These are phyloP conservation scores for Lapara coniferarum DNA, from an alignment of 2,888 invertebrate genomes.

Conservation along the genomic window DNA sequence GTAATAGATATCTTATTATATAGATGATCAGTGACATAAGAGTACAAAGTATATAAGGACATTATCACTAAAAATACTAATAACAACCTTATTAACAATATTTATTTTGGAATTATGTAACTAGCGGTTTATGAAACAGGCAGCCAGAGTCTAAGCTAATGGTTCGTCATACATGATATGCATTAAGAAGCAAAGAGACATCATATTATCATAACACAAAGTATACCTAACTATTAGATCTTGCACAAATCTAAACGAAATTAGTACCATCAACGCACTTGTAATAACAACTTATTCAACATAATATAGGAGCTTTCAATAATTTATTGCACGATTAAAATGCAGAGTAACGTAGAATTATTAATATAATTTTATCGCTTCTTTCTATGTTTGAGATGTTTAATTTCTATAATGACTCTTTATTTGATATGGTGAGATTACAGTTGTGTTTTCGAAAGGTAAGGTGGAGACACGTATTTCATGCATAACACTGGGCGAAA, in stretches of 20 bases:
- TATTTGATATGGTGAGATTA: not conserved
- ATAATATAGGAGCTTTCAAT: constrained; percentile 2
- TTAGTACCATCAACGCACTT: not conserved
- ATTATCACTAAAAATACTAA: too few relatives aligned
- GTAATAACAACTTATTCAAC: constrained; percentile 1
- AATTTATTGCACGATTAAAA: not conserved
- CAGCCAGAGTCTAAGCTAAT: not conserved
- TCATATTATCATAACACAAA: not conserved
- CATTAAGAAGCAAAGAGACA: not conserved
- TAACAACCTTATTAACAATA: too few relatives aligned
- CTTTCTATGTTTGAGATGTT: not conserved
- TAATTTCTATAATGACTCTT: constrained; percentile 15
- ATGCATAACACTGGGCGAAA: constrained; percentile 40
- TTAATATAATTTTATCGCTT: not conserved
- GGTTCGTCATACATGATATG: not conserved
- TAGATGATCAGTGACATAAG: too few relatives aligned
- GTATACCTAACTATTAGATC: not conserved
- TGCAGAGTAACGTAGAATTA: not conserved
- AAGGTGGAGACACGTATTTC: not conserved
- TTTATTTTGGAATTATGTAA: not conserved
- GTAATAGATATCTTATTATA: too few relatives aligned
- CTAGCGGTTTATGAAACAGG: not conserved
- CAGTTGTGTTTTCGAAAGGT: constrained; percentile 7
- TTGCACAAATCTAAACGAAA: constrained; percentile 13
- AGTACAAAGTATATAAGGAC: too few relatives aligned